phyloP scores from a whole-genome alignment of 2,113 vertebrate species.

The Hemiscyllium ocellatum region DNA sequence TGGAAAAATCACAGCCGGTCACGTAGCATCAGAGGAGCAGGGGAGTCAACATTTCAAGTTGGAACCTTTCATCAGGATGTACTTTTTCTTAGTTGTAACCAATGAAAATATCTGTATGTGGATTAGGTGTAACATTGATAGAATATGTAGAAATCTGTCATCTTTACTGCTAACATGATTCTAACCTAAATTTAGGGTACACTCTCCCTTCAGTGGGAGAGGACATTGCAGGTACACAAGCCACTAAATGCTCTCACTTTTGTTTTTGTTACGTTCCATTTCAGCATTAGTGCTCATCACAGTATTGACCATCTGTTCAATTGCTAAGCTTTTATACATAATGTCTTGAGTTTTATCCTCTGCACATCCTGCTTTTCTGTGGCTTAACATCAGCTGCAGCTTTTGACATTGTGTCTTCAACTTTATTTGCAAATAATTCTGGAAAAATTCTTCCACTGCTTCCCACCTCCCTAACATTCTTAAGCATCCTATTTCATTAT shows the following conservation, averaged over 20 bases:
- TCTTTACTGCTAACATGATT: background rate
- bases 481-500: too few species aligned
- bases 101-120: background rate
- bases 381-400: background rate
- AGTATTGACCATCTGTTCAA: slow-evolving; percentile 4
- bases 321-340: background rate
- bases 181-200: background rate
- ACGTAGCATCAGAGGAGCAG: too few species aligned
- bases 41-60: too few species aligned
- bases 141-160: background rate
- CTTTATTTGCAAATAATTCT: background rate
- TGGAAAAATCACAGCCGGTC: too few species aligned
- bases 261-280: background rate
- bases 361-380: background rate
- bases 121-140: background rate
- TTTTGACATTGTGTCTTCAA: background rate
- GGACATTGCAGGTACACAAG: background rate
- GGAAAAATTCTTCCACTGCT: background rate
- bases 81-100: background rate
- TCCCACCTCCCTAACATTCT: background rate
- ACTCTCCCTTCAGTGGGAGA: background rate
- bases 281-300: background rate
- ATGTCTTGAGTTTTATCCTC: background rate
- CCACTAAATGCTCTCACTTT: background rate
- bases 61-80: too few species aligned